Evolutionary conservation across 2,888 invertebrate species (phyloP), one percentile per base, ranked within the genome.

Genomic region (Gibbula magus): DNA sequence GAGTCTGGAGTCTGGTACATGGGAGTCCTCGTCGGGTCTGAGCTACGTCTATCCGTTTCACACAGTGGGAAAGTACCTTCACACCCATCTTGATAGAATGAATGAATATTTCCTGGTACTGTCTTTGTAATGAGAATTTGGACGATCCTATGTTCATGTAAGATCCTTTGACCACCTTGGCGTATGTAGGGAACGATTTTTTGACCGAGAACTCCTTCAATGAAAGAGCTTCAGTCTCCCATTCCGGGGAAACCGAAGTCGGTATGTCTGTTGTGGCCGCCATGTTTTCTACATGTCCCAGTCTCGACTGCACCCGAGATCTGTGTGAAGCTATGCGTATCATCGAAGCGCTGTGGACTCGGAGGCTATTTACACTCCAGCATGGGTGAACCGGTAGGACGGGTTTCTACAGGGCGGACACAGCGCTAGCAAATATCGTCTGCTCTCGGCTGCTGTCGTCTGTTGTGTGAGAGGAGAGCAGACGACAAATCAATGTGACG

Each of bases 101-200:
- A 79, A 98, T 95, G 74, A 98, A 94, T 4, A 97, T 96, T 25
- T 97, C 96, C 89, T 96, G 96, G 90, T 97, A 96, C n/a, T 87
- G 83, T 76, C 84, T 87, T 73, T 86, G 87, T 45, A 89, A 78
- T 35, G 97, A 94, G 81, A 96, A 96, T 5, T 89, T 90, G 1
- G 97, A 97, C 22, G 97, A 97, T 39, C 98, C 98, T 76, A 98
- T 95, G 80, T 96, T 96, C 86, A 96, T 96, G 94, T 98, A 98
- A 93, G 98, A 97, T 85, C 98, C 98, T 93, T 98, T 97, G 89
- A 97, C 96, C 91, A 98, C 96, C 93, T 97, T 97, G 81, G 97
- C 96, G 87, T 98, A 96, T 88, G 95, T 96, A 18, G 98, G 98
- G 82, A 93, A 96, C 93, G 96, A 96, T 80, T 95, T 94, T 66